Percentiles rank a stretch among this genome's conserved stretches.
Evolutionary conservation across 2,888 invertebrate genomes (phyloP).

Genomic region (Brachylomia viminalis): DNA sequence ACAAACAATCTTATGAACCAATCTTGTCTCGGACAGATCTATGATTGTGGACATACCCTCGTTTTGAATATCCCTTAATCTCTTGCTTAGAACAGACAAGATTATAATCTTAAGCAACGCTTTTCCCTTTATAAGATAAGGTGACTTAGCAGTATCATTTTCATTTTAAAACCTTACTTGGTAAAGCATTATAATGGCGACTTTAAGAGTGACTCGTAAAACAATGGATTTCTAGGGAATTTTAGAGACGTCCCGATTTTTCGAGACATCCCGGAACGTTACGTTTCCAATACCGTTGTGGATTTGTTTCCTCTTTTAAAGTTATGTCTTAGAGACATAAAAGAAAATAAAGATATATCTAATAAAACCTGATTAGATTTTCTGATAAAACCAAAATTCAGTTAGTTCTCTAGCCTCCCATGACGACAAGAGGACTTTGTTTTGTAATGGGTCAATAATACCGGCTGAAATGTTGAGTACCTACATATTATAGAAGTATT

Average conservation of each 20-base stretch:
- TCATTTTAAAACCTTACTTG: slow-evolving; percentile 11
- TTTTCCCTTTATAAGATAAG: slow-evolving; percentile 36
- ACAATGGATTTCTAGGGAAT: slow-evolving; percentile 10
- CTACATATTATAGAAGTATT: not conserved
- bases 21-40: slow-evolving; percentile 7
- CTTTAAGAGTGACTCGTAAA: not conserved
- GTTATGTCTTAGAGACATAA: not conserved
- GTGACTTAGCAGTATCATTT: slow-evolving; percentile 32
- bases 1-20: not conserved
- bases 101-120: slow-evolving; percentile 38
- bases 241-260: slow-evolving; percentile 41
- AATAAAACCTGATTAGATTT: no score
- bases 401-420: no score
- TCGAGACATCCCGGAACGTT: slow-evolving; percentile 36
- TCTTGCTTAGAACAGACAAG: slow-evolving; percentile 41
- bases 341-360: no score
- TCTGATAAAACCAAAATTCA: no score
- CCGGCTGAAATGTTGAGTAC: not conserved
- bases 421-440: no score
- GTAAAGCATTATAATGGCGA: slow-evolving; percentile 23
- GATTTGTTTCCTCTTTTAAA: not conserved
- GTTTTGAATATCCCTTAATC: slow-evolving; percentile 43
- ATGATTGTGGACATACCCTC: slow-evolving; percentile 38
- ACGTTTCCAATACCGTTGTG: not conserved
- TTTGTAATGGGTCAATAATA: not conserved